Conservation (phyloP, 2,113 vertebrate genomes). For the Ceratotherium simum region DNA sequence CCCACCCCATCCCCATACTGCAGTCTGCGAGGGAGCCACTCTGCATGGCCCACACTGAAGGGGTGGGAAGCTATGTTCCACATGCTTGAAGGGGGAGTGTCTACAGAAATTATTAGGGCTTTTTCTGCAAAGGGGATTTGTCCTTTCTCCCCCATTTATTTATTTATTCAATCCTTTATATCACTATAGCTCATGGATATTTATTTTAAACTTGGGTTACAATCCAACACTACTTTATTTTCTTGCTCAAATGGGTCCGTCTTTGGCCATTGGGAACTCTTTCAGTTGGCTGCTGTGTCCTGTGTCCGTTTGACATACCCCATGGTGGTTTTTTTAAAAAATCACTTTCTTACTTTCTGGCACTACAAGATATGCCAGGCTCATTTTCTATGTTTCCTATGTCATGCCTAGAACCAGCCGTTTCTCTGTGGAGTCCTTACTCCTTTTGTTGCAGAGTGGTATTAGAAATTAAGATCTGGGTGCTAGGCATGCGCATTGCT, state of each 20-base stretch:
- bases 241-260: too few relatives aligned
- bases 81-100: not conserved
- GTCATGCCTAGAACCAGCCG: not conserved
- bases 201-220: not conserved
- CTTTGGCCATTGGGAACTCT: too few relatives aligned
- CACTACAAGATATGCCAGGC: too few relatives aligned
- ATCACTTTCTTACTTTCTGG: too few relatives aligned
- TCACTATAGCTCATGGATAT: not conserved
- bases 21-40: not conserved
- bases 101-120: not conserved
- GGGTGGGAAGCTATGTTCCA: not conserved
- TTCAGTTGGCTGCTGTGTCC: too few relatives aligned
- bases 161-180: too few relatives aligned
- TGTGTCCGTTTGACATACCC: too few relatives aligned
- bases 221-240: not conserved
- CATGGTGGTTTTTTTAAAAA: too few relatives aligned
- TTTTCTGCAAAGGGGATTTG: not conserved
- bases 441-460: not conserved
- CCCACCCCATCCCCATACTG: not conserved
- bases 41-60: not conserved
- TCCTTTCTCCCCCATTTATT: too few relatives aligned
- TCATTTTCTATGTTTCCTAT: not conserved
- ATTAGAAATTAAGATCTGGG: not conserved
- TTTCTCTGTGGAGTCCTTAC: not conserved
- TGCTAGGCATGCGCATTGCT: not conserved